Conservation (phyloP, 92 coral and sea anemone species). For the Plumapathes pennacea region DNA sequence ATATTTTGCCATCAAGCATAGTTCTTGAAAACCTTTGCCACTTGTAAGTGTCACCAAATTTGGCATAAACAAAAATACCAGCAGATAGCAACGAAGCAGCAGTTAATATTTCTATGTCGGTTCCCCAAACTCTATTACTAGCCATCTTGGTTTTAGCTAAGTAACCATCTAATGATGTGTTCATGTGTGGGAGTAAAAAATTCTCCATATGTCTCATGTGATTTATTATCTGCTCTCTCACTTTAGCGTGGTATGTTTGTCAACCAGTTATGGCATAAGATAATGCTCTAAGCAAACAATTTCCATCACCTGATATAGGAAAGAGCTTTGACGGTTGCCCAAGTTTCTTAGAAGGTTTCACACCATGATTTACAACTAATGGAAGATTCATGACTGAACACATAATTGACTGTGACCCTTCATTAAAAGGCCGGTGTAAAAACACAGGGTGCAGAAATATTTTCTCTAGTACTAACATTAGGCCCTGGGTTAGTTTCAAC, state of each 20-base stretch:
- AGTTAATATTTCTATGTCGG: slow-evolving; percentile 27
- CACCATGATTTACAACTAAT: too few relatives aligned
- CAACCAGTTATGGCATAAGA: slow-evolving; percentile 50
- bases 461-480: background rate
- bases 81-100: slow-evolving; percentile 22
- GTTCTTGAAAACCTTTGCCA: slow-evolving; percentile 52
- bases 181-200: slow-evolving; percentile 6
- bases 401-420: too few relatives aligned
- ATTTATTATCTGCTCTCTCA: slow-evolving; percentile 25
- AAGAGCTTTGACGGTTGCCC: too few relatives aligned
- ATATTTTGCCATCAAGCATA: slow-evolving; percentile 29
- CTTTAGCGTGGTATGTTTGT: slow-evolving; percentile 24
- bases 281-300: slow-evolving; percentile 42
- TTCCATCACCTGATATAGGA: slow-evolving; percentile 55
- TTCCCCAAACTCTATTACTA: slow-evolving; percentile 22
- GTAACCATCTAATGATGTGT: slow-evolving; percentile 16
- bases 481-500: slow-evolving; percentile 3
- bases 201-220: slow-evolving; percentile 13
- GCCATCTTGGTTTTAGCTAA: slow-evolving; percentile 11
- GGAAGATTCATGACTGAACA: too few relatives aligned
- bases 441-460: background rate
- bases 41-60: slow-evolving; percentile 15
- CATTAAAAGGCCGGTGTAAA: background rate
- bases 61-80: slow-evolving; percentile 35
- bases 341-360: too few relatives aligned